Evolutionary conservation across 2,113 vertebrate species (phyloP).

Genomic region (Uropsilus gracilis): DNA sequence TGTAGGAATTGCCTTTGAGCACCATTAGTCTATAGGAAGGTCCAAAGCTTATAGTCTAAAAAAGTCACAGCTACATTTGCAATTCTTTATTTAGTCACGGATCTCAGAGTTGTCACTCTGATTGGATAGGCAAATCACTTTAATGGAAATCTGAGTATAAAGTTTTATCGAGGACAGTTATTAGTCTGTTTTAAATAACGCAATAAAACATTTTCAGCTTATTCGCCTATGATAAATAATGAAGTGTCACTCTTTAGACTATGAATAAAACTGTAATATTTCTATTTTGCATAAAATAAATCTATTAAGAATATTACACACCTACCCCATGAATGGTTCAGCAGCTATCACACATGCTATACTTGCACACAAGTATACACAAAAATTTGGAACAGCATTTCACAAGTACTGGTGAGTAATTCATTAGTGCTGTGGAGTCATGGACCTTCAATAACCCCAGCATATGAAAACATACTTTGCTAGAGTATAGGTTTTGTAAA

Average conservation of each 20-base stretch:
- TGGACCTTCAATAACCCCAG: neutral
- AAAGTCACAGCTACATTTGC: neutral
- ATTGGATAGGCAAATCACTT: neutral
- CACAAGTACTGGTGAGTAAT: neutral
- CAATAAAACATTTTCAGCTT: neutral
- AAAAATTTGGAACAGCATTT: neutral
- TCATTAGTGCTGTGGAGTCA: neutral
- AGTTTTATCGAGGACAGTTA: neutral
- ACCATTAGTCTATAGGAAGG: neutral
- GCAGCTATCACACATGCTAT: neutral
- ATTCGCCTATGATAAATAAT: neutral
- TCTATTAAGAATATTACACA: neutral
- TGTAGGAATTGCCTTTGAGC: neutral
- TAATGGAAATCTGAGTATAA: neutral
- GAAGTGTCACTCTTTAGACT: neutral
- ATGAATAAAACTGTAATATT: neutral
- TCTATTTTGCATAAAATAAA: neutral
- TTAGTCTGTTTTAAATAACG: slow-evolving; percentile 9
- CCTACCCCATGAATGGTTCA: neutral
- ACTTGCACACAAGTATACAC: neutral
- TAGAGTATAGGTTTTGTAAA: neutral
- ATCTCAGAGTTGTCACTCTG: neutral
- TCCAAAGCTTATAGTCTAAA: neutral
- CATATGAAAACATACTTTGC: neutral
- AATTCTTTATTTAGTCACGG: neutral